Evolutionary conservation across 1,140 invertebrate genomes (phyloP).

Genomic region (Tyrophagus putrescentiae): DNA sequence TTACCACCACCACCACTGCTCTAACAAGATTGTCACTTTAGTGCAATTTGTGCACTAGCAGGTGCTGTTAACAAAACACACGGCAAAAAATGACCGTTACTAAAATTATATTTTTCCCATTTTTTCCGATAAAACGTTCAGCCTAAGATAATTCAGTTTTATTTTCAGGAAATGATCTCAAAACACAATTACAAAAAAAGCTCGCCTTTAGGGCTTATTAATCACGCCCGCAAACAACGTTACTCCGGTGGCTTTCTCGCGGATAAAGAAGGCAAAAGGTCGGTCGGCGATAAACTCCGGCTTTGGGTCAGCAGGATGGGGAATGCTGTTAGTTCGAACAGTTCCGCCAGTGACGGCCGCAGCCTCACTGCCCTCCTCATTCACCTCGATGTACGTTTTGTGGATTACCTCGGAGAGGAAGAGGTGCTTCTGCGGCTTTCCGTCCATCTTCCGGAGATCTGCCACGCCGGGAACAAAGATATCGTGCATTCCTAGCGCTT

Average conservation of each 20-base stretch:
- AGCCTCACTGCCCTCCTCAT: conserved; percentile 36
- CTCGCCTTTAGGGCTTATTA: conserved; percentile 12
- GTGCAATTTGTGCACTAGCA: too few species aligned
- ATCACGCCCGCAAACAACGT: conserved; percentile 48
- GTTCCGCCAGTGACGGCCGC: conserved; percentile 31
- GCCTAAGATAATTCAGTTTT: too few species aligned
- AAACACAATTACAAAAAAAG: too few species aligned
- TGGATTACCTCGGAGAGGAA: conserved; percentile 29
- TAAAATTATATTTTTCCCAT: too few species aligned
- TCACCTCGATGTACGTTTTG: conserved; percentile 34
- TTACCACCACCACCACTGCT: too few species aligned
- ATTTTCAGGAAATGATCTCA: too few species aligned
- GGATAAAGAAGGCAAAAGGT: conserved; percentile 55
- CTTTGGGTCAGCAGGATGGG: background rate
- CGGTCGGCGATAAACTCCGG: conserved; percentile 48
- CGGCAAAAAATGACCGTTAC: too few species aligned
- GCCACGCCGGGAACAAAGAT: conserved; percentile 6
- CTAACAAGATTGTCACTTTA: too few species aligned
- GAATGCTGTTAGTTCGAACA: background rate
- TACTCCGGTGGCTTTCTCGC: conserved; percentile 41
- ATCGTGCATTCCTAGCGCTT: conserved; percentile 9
- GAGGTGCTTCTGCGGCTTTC: background rate
- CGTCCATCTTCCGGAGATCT: conserved; percentile 14
- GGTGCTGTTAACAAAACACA: too few species aligned
- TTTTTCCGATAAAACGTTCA: too few species aligned